Base-by-base conservation (phyloP, 2,888 invertebrate genomes). In the Arge pagana region DNA sequence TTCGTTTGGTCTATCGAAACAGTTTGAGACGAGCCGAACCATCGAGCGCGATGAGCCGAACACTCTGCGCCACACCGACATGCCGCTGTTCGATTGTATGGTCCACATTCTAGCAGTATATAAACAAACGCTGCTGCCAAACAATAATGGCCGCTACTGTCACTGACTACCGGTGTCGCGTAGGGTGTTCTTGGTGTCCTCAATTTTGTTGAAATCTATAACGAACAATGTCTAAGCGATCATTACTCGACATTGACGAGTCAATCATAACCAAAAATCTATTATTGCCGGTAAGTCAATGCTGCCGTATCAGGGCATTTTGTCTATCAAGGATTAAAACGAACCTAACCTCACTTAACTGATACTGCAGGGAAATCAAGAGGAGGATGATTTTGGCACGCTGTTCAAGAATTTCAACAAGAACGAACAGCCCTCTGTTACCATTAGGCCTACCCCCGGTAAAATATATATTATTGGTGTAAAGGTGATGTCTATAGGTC, bases 361-460 rank as follows among this genome's bases (percentile, higher is more conserved):
- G n/a, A 48, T 50, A 33, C 60, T 59, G 56, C 66, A 84, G 82
- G 82, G 83, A 48, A 78, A 66, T 63, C 78, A 82, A 4, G 73
- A 82, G 15, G 85, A 85, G 65, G 81, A 85, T 43, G 84, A 85
- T 57, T 72, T 87, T 10, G 81, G 82, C 54, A 82, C 83, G 64
- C 74, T 85, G 30, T 78, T 86, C 41, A 73, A 79, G 36, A 72
- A 76, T 13, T 73, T 78, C 2, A 78, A 80, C 53, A 69, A 78
- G 21, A 70, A 80, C 54, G 66, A 71, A 36, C 52, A 55, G 24
- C 85, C 86, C 19, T 83, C 81, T 2, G 84, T 85, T 69, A 76
- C 85, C 52, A 82, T 88, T 2, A 85, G 85, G 71, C 89, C 89
- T 30, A 79, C 71, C 55, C 85, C 88, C 73, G 89, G 89, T 87